Evolutionary conservation across 2,113 vertebrate genomes (phyloP).

Genomic region (Leucopternis melanops): DNA sequence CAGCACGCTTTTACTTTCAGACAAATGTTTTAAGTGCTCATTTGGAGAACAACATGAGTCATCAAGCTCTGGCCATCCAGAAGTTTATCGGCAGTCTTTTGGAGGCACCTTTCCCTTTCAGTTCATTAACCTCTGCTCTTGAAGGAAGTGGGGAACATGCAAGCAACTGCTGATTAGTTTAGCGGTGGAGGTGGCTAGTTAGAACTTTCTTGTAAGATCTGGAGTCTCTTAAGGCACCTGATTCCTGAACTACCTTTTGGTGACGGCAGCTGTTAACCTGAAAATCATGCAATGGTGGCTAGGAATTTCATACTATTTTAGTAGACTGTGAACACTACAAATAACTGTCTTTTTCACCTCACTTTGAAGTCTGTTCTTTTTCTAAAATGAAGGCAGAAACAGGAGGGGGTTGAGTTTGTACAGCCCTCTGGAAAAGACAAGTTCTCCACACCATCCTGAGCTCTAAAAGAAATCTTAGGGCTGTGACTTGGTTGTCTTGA

Average conservation of each 20-base stretch:
- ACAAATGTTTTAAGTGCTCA: neutral
- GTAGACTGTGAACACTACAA: neutral
- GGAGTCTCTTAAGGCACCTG: neutral
- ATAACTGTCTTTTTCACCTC: neutral
- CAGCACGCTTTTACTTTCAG: neutral
- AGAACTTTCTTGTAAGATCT: neutral
- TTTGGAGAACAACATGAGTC: conserved; percentile 8
- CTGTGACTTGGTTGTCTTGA: neutral
- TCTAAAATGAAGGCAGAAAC: neutral
- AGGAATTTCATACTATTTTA: neutral
- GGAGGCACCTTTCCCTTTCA: neutral
- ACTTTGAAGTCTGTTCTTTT: neutral
- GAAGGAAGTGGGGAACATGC: neutral
- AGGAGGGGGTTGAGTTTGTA: neutral
- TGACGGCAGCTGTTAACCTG: neutral
- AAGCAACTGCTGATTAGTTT: neutral
- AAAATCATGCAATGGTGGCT: neutral
- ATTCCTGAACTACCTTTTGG: neutral
- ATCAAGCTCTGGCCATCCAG: neutral
- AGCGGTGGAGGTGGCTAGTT: neutral
- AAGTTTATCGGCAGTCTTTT: neutral
- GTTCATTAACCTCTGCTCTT: conserved; percentile 5
- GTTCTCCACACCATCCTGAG: neutral
- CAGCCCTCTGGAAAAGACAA: neutral
- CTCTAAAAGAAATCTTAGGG: neutral